Evolutionary conservation across 2,888 invertebrate species (phyloP).

Genomic region (Sesia bembeciformis): DNA sequence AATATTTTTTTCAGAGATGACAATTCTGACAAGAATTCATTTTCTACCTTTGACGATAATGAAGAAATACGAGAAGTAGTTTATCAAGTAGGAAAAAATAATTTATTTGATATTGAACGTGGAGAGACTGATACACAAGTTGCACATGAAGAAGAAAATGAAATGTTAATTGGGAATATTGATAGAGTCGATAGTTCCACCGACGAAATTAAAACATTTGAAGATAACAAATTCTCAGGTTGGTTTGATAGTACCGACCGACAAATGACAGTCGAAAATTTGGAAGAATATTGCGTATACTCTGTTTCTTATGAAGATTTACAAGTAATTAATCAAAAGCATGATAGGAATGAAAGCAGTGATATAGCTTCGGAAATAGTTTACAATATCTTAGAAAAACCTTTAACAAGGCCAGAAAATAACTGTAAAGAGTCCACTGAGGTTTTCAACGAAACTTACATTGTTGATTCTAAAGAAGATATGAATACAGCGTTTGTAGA

Average conservation of each 20-base stretch:
- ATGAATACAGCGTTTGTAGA: slow-evolving; percentile 55
- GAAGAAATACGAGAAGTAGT: neutral
- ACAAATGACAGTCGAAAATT: neutral
- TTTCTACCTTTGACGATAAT: neutral
- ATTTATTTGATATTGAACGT: neutral
- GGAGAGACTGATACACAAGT: neutral
- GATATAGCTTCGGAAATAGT: slow-evolving; percentile 8
- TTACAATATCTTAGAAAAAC: slow-evolving; percentile 9
- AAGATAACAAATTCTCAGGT: neutral
- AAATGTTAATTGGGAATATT: neutral
- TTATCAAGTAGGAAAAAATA: neutral
- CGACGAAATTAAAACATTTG: neutral
- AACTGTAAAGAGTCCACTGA: neutral
- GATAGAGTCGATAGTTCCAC: neutral
- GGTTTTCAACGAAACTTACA: slow-evolving; percentile 21
- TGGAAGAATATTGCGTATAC: neutral
- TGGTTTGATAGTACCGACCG: neutral
- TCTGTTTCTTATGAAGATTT: neutral
- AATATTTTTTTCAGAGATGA: neutral
- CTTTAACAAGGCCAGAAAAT: slow-evolving; percentile 9
- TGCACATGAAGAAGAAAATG: neutral
- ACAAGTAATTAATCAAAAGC: neutral
- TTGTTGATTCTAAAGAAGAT: slow-evolving; percentile 20
- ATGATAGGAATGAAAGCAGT: slow-evolving; percentile 1
- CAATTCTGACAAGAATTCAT: neutral